phyloP scores from a whole-genome alignment of 2,797 vertebrate species.

The Neomorphus geoffroyi region DNA sequence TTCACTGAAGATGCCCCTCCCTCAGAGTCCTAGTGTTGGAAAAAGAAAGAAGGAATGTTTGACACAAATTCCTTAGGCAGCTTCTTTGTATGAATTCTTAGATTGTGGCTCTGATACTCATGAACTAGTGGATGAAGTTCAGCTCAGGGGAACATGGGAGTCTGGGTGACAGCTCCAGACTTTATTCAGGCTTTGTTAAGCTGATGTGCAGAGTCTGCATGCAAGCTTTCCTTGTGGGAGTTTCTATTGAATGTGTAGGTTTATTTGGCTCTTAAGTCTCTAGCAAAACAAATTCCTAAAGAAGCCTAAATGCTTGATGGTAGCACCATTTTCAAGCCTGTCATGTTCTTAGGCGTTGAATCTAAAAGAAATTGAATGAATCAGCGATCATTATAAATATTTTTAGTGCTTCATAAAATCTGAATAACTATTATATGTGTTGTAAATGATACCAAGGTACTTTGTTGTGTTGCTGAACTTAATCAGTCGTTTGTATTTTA shows the following conservation, averaged over 20 bases:
- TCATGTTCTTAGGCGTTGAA: background rate
- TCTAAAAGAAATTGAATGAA: background rate
- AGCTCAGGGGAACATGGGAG: background rate
- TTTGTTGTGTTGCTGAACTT: background rate
- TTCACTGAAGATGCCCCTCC: background rate
- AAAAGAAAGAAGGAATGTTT: background rate
- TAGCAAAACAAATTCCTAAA: background rate
- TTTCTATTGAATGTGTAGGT: background rate
- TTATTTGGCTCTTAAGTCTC: background rate
- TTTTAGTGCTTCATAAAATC: background rate
- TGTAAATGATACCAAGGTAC: background rate
- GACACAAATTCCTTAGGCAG: background rate
- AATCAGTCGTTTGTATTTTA: background rate
- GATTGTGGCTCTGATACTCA: rapidly evolving
- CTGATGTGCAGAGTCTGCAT: background rate
- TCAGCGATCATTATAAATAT: background rate
- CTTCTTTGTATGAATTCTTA: background rate
- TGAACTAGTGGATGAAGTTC: background rate
- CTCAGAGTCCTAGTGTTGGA: background rate
- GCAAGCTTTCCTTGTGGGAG: background rate
- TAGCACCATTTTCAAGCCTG: background rate
- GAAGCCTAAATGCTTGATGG: background rate
- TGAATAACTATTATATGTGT: background rate
- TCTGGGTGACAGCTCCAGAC: background rate
- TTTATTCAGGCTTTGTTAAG: background rate